phyloP scores from a whole-genome alignment of 2,888 invertebrate genomes.

The Leptopterna dolabrata region DNA sequence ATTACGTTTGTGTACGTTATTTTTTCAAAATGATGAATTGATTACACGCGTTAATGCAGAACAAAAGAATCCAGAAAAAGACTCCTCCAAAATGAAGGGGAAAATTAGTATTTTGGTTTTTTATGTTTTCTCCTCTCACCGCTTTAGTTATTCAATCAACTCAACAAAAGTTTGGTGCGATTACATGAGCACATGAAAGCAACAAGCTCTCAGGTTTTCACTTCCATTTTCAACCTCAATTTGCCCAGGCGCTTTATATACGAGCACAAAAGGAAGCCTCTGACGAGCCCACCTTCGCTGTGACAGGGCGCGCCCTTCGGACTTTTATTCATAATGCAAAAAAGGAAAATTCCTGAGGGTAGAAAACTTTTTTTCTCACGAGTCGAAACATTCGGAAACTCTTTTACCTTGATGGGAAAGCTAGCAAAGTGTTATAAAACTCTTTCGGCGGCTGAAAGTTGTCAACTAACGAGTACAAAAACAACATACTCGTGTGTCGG shows the following conservation, averaged over 20 bases:
- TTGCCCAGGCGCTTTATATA: not conserved
- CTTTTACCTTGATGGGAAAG: not conserved
- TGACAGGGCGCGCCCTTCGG: not conserved
- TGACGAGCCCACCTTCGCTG: not conserved
- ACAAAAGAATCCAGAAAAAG: no score
- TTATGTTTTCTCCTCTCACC: not conserved
- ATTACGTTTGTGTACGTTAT: no score
- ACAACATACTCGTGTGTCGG: not conserved
- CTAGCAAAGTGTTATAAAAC: not conserved
- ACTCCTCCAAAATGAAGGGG: not conserved
- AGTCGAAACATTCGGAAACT: not conserved
- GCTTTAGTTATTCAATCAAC: not conserved
- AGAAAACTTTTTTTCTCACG: not conserved
- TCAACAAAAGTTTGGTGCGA: not conserved
- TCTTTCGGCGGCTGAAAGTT: not conserved
- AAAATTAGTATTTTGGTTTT: not conserved
- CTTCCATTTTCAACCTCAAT: constrained; percentile 7
- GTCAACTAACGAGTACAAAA: not conserved
- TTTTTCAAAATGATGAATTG: no score
- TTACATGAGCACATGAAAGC: constrained; percentile 3
- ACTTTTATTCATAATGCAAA: not conserved
- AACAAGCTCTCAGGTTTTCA: not conserved
- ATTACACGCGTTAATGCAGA: no score
- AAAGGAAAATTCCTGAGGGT: not conserved
- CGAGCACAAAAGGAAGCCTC: not conserved